A percentile compares a stretch with the other conserved stretches of the same genome.
These are phyloP conservation scores for Chloroceryle inda DNA, from an alignment of 2,797 vertebrate genomes.

Conservation along the genomic window DNA sequence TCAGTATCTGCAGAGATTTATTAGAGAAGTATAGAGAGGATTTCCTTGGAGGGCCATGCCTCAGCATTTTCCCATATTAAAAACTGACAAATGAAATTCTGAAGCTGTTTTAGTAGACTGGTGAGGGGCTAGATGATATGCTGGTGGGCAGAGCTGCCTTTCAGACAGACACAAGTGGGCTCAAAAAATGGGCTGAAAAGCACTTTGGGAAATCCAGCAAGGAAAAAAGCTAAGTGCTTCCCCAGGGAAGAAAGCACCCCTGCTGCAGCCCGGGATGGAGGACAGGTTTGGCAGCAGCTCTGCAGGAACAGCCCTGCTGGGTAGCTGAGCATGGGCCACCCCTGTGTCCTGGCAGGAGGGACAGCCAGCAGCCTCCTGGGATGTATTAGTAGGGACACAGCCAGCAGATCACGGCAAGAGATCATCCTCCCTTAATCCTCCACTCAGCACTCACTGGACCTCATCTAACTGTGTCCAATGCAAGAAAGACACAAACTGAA, in stretches of 20 bases:
- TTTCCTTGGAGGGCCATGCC: background rate
- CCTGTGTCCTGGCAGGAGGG: background rate
- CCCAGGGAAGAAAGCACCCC: rapidly evolving
- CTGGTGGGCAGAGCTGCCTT: background rate
- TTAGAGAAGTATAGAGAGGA: background rate
- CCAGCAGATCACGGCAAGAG: background rate
- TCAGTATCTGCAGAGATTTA: background rate
- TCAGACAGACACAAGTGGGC: background rate
- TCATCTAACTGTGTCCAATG: background rate
- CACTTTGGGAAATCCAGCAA: background rate
- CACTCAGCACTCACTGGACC: background rate
- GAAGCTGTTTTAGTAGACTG: background rate
- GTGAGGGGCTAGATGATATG: background rate
- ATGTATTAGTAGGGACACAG: background rate
- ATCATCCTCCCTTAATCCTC: background rate
- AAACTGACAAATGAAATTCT: background rate
- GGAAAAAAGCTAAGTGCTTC: background rate
- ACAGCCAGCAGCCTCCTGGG: background rate
- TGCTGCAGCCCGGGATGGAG: background rate
- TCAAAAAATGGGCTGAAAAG: background rate
- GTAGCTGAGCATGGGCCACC: background rate
- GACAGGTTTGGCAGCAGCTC: background rate
- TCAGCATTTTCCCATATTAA: background rate
- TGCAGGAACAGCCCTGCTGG: background rate
- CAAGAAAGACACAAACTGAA: background rate